Evolutionary conservation across 2,113 vertebrate species (phyloP).

Genomic region (Rhinopomastus cyanomelas): DNA sequence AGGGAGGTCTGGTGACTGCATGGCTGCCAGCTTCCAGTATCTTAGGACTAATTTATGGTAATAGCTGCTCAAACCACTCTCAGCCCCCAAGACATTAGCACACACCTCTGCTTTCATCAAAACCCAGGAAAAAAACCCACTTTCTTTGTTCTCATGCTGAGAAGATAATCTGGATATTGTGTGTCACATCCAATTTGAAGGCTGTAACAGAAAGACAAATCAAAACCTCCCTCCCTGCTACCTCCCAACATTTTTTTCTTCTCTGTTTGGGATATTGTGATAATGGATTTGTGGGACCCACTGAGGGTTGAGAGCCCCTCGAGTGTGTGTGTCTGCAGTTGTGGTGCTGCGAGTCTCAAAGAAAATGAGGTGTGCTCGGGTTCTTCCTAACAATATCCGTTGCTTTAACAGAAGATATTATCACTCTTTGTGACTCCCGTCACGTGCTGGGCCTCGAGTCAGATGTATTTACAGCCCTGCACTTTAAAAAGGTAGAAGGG

Average conservation of each 20-base stretch:
- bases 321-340: neutral
- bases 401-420: constrained; percentile 57
- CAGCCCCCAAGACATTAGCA: neutral
- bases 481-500: neutral
- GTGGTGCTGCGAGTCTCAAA: neutral
- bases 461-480: neutral
- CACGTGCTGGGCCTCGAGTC: neutral
- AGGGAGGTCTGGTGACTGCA: neutral
- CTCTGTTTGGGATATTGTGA: constrained; percentile 17
- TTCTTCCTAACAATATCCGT: constrained; percentile 46
- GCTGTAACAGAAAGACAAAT: constrained; percentile 23
- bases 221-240: constrained; percentile 3
- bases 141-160: constrained; percentile 51
- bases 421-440: constrained; percentile 28
- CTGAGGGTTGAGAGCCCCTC: neutral
- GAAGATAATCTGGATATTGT: constrained; percentile 57
- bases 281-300: constrained; percentile 24
- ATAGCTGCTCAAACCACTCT: constrained; percentile 8
- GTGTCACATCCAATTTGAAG: constrained; percentile 52
- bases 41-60: constrained; percentile 33
- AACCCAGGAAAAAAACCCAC: neutral
- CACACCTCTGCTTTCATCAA: neutral
- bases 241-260: neutral
- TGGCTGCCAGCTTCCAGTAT: neutral
- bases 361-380: constrained; percentile 37